These are phyloP conservation scores for Hozukius guyotensis DNA, from an alignment of 2,797 vertebrate species.

Conservation along the genomic window DNA sequence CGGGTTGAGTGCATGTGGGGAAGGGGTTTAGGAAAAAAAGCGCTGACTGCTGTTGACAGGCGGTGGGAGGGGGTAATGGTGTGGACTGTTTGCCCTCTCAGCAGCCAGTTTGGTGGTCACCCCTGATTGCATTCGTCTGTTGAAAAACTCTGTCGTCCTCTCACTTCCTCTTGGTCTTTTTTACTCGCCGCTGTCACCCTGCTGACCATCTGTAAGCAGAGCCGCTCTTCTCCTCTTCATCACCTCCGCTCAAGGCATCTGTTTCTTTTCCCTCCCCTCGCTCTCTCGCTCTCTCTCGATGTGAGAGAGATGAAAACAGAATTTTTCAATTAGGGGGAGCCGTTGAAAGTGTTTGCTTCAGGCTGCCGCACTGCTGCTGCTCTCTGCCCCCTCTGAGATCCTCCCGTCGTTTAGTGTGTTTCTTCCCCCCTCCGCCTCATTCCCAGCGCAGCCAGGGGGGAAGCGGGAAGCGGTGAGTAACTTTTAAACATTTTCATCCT, in stretches of 20 bases:
- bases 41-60: slow-evolving; percentile 83
- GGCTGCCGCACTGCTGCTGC: slow-evolving; percentile 63
- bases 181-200: slow-evolving; percentile 8
- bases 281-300: slow-evolving; percentile 28
- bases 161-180: slow-evolving; percentile 41
- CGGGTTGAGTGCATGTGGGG: slow-evolving; percentile 36
- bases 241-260: slow-evolving; percentile 38
- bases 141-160: slow-evolving; percentile 41
- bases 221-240: slow-evolving; percentile 45
- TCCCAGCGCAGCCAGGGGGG: slow-evolving; percentile 50
- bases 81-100: slow-evolving; percentile 66
- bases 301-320: slow-evolving; percentile 70
- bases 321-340: slow-evolving; percentile 82
- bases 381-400: slow-evolving; percentile 52
- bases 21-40: slow-evolving; percentile 49
- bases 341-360: slow-evolving; percentile 67
- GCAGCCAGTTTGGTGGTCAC: slow-evolving; percentile 68
- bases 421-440: slow-evolving; percentile 33
- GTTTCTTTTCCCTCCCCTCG: not conserved
- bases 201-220: slow-evolving; percentile 38
- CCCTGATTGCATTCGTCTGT: slow-evolving; percentile 53
- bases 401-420: slow-evolving; percentile 45
- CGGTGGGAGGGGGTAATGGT: slow-evolving; percentile 75
- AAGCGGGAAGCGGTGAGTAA: slow-evolving; percentile 74
- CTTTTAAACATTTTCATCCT: slow-evolving; percentile 68